phyloP scores from a whole-genome alignment of 2,888 invertebrate genomes.

The Mimumesa dahlbomi region DNA sequence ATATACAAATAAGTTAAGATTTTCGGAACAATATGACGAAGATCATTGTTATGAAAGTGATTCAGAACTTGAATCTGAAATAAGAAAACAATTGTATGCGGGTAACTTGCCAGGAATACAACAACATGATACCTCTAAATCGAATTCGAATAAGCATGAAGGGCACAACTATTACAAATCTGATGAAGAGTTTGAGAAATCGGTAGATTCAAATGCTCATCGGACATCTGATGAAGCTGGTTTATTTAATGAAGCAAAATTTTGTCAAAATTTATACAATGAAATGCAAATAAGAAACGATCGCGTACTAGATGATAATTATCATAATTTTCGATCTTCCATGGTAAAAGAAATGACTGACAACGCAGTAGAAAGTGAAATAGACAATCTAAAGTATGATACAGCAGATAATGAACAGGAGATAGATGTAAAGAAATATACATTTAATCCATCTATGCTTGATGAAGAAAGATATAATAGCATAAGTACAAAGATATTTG shows the following conservation, averaged over 20 bases:
- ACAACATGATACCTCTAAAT: conserved; percentile 22
- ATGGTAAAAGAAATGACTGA: neutral
- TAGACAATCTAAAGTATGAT: neutral
- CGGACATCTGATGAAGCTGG: neutral
- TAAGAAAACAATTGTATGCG: conserved; percentile 28
- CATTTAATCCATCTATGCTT: neutral
- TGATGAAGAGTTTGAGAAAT: conserved; percentile 7
- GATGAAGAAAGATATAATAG: neutral
- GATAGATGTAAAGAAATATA: conserved; percentile 5
- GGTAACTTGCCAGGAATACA: conserved; percentile 15
- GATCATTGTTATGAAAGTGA: conserved; percentile 42
- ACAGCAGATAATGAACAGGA: no score
- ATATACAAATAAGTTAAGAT: conserved; percentile 21
- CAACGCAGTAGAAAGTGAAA: neutral
- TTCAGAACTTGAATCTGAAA: conserved; percentile 45
- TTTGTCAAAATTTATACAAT: conserved; percentile 27
- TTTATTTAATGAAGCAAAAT: conserved; percentile 19
- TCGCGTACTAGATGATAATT: conserved; percentile 4
- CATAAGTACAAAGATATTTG: neutral
- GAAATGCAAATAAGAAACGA: conserved; percentile 9
- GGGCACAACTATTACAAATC: conserved; percentile 8
- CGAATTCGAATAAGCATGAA: conserved; percentile 4
- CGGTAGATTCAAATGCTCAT: neutral
- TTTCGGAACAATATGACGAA: conserved; percentile 6
- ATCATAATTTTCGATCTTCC: neutral